Evolutionary conservation across 64 coral and sea anemone genomes (phyloP).

Genomic region (Platygyra sinensis): DNA sequence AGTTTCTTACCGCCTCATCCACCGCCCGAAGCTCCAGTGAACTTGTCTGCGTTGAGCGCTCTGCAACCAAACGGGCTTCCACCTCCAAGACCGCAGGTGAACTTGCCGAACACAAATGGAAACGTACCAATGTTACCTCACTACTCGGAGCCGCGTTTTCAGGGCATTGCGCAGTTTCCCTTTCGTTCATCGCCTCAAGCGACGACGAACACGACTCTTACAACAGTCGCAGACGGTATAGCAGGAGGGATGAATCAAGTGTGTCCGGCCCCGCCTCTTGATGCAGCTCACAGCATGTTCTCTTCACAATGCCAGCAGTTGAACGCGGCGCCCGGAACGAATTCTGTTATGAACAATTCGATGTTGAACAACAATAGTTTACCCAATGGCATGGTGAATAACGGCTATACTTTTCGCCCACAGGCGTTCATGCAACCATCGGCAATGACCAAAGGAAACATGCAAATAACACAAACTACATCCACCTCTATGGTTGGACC

Average conservation of each 20-base stretch:
- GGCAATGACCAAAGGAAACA: constrained; percentile 81
- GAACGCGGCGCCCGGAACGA: constrained; percentile 51
- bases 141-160: constrained; percentile 88
- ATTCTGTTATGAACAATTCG: constrained; percentile 72
- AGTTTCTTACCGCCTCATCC: constrained; percentile 71
- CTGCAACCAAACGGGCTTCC: constrained; percentile 73
- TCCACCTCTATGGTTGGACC: constrained; percentile 52
- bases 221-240: constrained; percentile 59
- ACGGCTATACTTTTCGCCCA: constrained; percentile 78
- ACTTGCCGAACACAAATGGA: constrained; percentile 77
- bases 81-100: constrained; percentile 81
- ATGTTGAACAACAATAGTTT: constrained; percentile 79
- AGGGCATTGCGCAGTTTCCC: constrained; percentile 74
- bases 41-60: constrained; percentile 65
- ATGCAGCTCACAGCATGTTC: constrained; percentile 73
- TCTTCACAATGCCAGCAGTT: constrained; percentile 77
- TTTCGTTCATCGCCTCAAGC: constrained; percentile 81
- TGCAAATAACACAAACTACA: constrained; percentile 74
- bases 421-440: constrained; percentile 84
- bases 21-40: constrained; percentile 74
- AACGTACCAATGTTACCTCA: constrained; percentile 84
- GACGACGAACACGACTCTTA: constrained; percentile 68
- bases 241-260: constrained; percentile 66
- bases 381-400: constrained; percentile 88
- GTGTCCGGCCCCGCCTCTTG: constrained; percentile 60